Evolutionary conservation across 92 coral and sea anemone species (phyloP), one percentile per base, ranked within the genome.

Genomic region (Bergia puertoricense): DNA sequence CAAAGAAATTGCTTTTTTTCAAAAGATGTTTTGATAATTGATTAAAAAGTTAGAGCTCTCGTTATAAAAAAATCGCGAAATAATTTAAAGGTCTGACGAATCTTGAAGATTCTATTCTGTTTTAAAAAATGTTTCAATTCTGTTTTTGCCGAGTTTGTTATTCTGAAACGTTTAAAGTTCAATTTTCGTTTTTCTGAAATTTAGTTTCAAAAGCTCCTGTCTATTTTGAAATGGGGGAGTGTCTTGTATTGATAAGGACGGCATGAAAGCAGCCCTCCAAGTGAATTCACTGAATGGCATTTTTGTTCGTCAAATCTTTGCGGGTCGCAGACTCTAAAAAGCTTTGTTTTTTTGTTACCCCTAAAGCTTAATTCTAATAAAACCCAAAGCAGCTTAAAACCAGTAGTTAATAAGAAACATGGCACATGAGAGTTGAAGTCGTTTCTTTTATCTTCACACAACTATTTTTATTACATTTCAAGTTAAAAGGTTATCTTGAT

Each of bases 171-270:
- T 18, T 62, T 30, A 30, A 30, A 16, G 69, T 4, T 62, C 8
- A 0, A 16, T 18, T 5, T 62, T 48, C 54, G 54, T 48, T 62
- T 2, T 5, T 18, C 30, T 62, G 0, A 5, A 62, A 62, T 16
- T 62, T 18, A 62, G 1, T 62, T 18, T 30, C 30, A 30, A 30
- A 22, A 16, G 4, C 8, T 16, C 30, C 69, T 2, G 69, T 62
- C 69, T 62, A 62, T 62, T 62, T 6, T 62, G n/a, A 22, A 74
- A 40, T 76, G 54, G 54, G 80, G 30, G 50, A 76, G 54, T 10
- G 80, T 16, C 80, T 76, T 43, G 46, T 76, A 76, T 76, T 40
- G 80, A 39, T 42, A 76, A 76, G 80, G 20, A 18, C 80, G 7
- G 80, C 23, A 9, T 11, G n/a, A 76, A 76, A 41, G 46, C n/a